Evolutionary conservation across 2,888 invertebrate species (phyloP), one percentile per base, ranked within the genome.

Genomic region (Alloplasta piceator): DNA sequence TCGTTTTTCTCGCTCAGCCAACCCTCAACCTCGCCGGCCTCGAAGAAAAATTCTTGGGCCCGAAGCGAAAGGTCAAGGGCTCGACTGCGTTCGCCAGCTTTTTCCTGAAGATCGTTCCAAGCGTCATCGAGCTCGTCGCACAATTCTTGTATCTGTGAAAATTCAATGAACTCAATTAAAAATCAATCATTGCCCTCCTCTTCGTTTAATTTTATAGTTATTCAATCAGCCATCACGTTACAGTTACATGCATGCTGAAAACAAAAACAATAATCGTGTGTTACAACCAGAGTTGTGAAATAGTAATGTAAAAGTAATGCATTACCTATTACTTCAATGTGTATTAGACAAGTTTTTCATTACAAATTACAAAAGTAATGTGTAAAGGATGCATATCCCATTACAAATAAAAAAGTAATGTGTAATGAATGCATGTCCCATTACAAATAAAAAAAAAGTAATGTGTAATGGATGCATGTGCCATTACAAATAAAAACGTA

Each of bases 31-130:
- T 98, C 98, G 60, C 95, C 95, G 9, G 97, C 97, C 91, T 98
- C 98, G 89, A 97, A 97, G 93, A 97, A 95, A 93, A 97, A 98
- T 93, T 98, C 97, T 92, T 98, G 98, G 7, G 98, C 97, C 89
- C 96, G 96, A 73, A 98, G 93, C 0, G 98, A 97, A 82, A 97
- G 94, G 85, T 98, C 98, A 78, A 98, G 94, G 81, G 96, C 96
- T 48, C 94, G 94, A 38, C 95, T 95, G 58, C 98, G 94, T 83
- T 95, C 95, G 39, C 94, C 94, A 0, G 96, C 96, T 82, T 95
- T 95, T 16, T 94, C 93, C 48, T 96, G 94, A 7, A 98, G 94
- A 67, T 96, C 95, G 9, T 94, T 92, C 97, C 98, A 98, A 0
- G 96, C 95, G 0, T 94, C 93, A 83, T 95, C 94, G 50, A 98